Base-by-base conservation (phyloP, 2,113 vertebrate genomes). In the Cheirogaleus medius region DNA sequence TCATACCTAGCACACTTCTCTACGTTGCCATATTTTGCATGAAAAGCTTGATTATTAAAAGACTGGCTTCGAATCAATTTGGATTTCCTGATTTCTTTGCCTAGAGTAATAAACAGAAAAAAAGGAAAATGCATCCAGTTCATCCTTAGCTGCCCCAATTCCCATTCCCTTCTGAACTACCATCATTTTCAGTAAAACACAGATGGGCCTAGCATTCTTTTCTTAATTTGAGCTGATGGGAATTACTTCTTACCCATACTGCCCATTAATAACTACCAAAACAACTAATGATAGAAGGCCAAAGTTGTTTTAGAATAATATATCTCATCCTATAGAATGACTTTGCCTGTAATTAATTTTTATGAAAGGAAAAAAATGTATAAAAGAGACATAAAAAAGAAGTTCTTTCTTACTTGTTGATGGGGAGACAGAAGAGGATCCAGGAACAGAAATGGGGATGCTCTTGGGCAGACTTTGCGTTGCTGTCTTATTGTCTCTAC, bases 31-130 rank as follows among this genome's bases (percentile, higher is more conserved):
- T 99, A 99, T 98, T 99, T 99, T 90, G 99, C 98, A 17, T 99
- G 98, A 9, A 99, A 98, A 27, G 99, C 99, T 98, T 99, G 99
- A 98, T 99, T 99, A 98, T 99, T 99, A 97, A 99, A 99, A 68
- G 99, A 99, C 32, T 99, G 99, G 97, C 99, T 99, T 97, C 99
- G 99, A 81, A 99, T 99, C 97, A 99, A 97, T 98, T 99, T 99
- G 91, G 99, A 99, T 98, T 99, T 99, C 98, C 99, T 99, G 97
- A 99, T 99, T 98, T 99, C 99, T 99, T 99, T 99, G 97, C 99
- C 99, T 99, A 97, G 90, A 98, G 97, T 78, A 74, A 54, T 6
- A 97, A 98, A 60, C 49, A 97, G 32, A 49, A 97, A 91, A n/a
- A n/a, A 97, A 92, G 37, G 34, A 89, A 96, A 95, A 87, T 49